A percentile compares a stretch with the other conserved stretches of the same genome.
Evolutionary conservation across 2,113 vertebrate genomes (phyloP).

Genomic region (Gulo gulo): DNA sequence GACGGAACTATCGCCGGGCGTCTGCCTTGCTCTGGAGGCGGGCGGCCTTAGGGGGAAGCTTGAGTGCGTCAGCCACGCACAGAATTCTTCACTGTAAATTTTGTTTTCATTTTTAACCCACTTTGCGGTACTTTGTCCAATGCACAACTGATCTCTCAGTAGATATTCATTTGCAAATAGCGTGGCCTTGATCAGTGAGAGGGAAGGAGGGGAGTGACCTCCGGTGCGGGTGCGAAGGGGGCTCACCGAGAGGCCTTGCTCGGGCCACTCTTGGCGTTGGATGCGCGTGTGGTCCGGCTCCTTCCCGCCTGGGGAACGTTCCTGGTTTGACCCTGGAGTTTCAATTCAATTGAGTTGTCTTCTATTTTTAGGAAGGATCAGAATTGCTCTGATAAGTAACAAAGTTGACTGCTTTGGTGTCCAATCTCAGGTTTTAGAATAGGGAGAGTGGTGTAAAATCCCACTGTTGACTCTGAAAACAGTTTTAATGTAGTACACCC

Average conservation of each 20-base stretch:
- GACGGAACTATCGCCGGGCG: constrained; percentile 51
- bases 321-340: constrained; percentile 62
- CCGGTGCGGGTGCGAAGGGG: constrained; percentile 53
- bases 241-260: constrained; percentile 24
- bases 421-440: constrained; percentile 78
- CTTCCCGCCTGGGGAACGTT: constrained; percentile 60
- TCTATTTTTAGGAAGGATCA: constrained; percentile 73
- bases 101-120: constrained; percentile 75
- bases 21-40: constrained; percentile 64
- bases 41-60: constrained; percentile 46
- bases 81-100: constrained; percentile 78
- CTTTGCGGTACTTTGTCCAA: constrained; percentile 72
- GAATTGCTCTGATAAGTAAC: constrained; percentile 71
- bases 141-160: constrained; percentile 79
- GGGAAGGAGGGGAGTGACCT: constrained; percentile 68
- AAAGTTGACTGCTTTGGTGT: constrained; percentile 72
- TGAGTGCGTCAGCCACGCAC: constrained; percentile 76
- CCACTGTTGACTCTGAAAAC: constrained; percentile 60
- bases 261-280: constrained; percentile 28
- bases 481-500: constrained; percentile 56
- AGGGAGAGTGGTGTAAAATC: constrained; percentile 58
- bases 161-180: constrained; percentile 77
- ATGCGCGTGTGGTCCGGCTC: constrained; percentile 47
- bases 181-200: constrained; percentile 78
- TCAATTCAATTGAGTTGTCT: constrained; percentile 64